Conservation (phyloP, 2,113 vertebrate species). For the Salvelinus fontinalis region DNA sequence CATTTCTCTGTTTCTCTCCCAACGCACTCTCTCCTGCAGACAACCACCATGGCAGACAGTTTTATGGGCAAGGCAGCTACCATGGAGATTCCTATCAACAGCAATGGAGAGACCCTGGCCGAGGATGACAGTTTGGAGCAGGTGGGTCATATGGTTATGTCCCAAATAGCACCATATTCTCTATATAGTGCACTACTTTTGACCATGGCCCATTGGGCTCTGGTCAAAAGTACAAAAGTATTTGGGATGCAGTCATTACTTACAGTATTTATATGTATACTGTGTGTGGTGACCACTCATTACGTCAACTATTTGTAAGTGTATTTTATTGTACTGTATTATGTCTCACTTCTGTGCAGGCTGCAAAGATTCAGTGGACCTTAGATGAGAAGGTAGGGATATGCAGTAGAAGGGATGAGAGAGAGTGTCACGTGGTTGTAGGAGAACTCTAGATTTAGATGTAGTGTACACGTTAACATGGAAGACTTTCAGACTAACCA, state of each 20-base stretch:
- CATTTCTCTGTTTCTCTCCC: slow-evolving; percentile 31
- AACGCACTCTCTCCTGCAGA: not conserved
- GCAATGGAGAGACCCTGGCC: slow-evolving; percentile 86
- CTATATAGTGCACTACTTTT: not conserved
- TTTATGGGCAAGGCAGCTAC: slow-evolving; percentile 95
- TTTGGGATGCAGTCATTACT: too few relatives aligned
- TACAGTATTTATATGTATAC: not conserved
- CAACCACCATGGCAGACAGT: slow-evolving; percentile 85
- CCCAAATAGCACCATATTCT: not conserved
- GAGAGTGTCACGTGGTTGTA: slow-evolving; percentile 33
- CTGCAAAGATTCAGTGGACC: slow-evolving; percentile 78
- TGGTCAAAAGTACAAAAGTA: not conserved
- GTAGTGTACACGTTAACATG: too few relatives aligned
- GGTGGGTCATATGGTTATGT: slow-evolving; percentile 69
- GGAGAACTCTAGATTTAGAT: too few relatives aligned
- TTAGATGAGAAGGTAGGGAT: slow-evolving; percentile 80
- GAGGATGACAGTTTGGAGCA: slow-evolving; percentile 94
- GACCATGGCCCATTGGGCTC: too few relatives aligned
- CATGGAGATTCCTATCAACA: slow-evolving; percentile 98
- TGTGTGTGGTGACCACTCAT: not conserved
- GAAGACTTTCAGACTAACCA: too few relatives aligned
- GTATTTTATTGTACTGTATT: slow-evolving; percentile 43
- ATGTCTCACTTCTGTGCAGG: slow-evolving; percentile 65
- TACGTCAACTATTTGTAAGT: too few relatives aligned
- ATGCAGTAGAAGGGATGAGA: slow-evolving; percentile 51